Evolutionary conservation across 2,113 vertebrate species (phyloP), one percentile per base, ranked within the genome.

Genomic region (Melanocharis versteri): DNA sequence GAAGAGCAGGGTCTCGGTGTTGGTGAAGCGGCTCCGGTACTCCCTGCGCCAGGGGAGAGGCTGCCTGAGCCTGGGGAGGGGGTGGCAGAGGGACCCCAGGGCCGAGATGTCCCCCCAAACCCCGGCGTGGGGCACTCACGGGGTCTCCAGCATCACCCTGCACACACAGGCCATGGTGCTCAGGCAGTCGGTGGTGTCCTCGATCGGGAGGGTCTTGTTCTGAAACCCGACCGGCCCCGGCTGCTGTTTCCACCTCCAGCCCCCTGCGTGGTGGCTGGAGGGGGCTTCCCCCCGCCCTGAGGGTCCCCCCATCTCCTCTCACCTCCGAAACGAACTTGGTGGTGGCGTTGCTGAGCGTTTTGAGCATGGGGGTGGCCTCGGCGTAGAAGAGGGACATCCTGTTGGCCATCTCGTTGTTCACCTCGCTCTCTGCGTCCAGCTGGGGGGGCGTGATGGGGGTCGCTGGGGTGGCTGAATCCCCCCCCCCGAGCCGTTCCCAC

Each of bases 121-220:
- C 60, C 11, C 0, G 0, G 2, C 0, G 17, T 5, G 4, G 53
- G 68, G 39, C 10, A 99, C 99, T 99, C 96, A 99, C 99, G 99
- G 99, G 37, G 99, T 99, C 97, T 99, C 99, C 97, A 99, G 97
- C 99, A 99, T 99, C 96, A 99, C 99, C 73, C 99, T 98, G 94
- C 99, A 99, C 92, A 99, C 99, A 1, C 99, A 99, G 84, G 99
- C 99, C 99, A 99, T 99, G 97, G 99, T 99, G 98, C 99, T 99
- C 95, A 99, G 98, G 90, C 99, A 99, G 97, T 99, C 99, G 39
- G 99, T 99, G 4, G 99, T 99, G 98, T 99, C 99, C 97, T 99
- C 99, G 7, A 99, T 99, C 0, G 99, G 99, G 92, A 99, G 97
- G 31, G 99, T 99, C 97, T 99, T 99, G 96, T 99, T 99, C 99